These are phyloP conservation scores for Cebidichthys violaceus DNA, from an alignment of 2,113 vertebrate genomes.

Conservation along the genomic window DNA sequence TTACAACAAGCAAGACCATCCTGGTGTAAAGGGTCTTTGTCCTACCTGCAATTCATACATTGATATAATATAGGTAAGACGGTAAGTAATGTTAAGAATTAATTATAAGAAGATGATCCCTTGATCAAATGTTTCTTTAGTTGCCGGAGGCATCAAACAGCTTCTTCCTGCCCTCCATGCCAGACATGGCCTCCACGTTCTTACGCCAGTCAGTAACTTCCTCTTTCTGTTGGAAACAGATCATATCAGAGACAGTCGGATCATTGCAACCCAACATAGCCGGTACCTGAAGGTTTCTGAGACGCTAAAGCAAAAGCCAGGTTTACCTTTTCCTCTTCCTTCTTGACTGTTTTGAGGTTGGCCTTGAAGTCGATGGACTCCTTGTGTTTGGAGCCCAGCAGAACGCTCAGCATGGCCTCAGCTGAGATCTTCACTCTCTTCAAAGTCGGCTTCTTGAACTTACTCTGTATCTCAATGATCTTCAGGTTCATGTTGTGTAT, in stretches of 20 bases:
- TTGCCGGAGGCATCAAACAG: slow-evolving; percentile 72
- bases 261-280: not conserved
- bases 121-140: slow-evolving; percentile 25
- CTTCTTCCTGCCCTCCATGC: slow-evolving; percentile 87
- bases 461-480: slow-evolving; percentile 78
- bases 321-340: slow-evolving; percentile 76
- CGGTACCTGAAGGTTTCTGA: not conserved
- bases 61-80: not conserved
- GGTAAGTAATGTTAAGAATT: not conserved
- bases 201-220: slow-evolving; percentile 85
- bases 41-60: not conserved
- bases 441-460: slow-evolving; percentile 78
- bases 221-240: slow-evolving; percentile 52
- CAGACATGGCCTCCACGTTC: slow-evolving; percentile 86
- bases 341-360: slow-evolving; percentile 80
- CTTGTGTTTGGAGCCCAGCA: slow-evolving; percentile 75
- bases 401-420: slow-evolving; percentile 79
- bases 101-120: not conserved
- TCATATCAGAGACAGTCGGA: not conserved
- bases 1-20: not conserved
- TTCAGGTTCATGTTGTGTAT: slow-evolving; percentile 75
- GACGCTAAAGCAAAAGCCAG: not conserved
- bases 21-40: not conserved
- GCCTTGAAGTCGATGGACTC: slow-evolving; percentile 76
- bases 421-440: slow-evolving; percentile 79